Evolutionary conservation across 1,140 invertebrate genomes (phyloP).

Genomic region (Pollicipes pollicipes): DNA sequence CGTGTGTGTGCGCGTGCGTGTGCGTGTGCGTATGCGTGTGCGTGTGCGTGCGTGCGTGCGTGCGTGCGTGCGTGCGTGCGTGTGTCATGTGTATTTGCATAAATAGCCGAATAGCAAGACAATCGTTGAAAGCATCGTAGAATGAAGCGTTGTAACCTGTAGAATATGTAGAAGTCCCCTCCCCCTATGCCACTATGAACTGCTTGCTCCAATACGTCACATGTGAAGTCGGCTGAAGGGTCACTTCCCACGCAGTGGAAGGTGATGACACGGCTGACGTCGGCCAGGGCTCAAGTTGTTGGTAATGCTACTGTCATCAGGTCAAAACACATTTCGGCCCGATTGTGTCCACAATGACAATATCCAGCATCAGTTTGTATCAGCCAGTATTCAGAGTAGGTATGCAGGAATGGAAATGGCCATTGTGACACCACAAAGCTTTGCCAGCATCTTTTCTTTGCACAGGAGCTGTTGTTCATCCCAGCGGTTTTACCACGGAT

Average conservation of each 20-base stretch:
- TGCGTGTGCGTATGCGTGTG: conserved; percentile 3
- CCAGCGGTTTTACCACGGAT: too few species aligned
- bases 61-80: not conserved
- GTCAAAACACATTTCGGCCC: too few species aligned
- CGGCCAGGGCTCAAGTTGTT: too few species aligned
- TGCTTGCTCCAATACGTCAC: conserved; percentile 4
- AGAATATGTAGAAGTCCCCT: conserved; percentile 6
- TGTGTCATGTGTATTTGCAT: not conserved
- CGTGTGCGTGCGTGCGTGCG: not conserved
- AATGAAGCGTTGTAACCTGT: not conserved
- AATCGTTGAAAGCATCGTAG: not conserved
- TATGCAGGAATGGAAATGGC: too few species aligned
- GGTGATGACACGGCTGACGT: too few species aligned
- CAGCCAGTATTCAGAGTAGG: too few species aligned
- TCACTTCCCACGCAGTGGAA: not conserved
- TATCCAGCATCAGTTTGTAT: too few species aligned
- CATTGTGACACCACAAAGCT: too few species aligned
- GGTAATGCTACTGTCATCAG: too few species aligned
- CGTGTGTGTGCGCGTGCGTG: conserved; percentile 2
- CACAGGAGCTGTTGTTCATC: too few species aligned
- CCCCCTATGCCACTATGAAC: conserved; percentile 1
- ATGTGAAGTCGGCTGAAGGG: conserved; percentile 5
- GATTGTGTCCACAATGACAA: too few species aligned
- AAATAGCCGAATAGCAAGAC: not conserved
- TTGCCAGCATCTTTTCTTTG: too few species aligned